Conservation (phyloP, 2,113 vertebrate species). For the Rousettus leschenaultii region DNA sequence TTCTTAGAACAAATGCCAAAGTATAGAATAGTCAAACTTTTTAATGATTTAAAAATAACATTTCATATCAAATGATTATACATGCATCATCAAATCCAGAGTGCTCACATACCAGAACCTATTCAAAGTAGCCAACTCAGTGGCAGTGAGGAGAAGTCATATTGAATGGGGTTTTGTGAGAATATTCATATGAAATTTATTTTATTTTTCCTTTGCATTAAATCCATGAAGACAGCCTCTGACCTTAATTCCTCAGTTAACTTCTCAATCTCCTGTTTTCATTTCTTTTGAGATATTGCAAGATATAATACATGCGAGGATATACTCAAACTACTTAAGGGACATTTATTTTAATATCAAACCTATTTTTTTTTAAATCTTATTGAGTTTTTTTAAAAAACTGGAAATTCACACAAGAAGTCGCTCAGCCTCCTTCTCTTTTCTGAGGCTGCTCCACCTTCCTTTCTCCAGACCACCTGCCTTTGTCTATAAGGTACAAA, state of each 20-base stretch:
- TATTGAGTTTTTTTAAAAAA: not conserved
- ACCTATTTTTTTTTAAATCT: not conserved
- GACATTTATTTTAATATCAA: not conserved
- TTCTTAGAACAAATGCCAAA: not conserved
- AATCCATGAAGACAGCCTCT: not conserved
- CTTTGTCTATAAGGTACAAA: not conserved
- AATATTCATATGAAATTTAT: not conserved
- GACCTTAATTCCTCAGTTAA: not conserved
- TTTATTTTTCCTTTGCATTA: not conserved
- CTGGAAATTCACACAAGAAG: not conserved
- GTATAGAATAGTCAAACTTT: not conserved
- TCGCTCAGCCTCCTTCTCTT: not conserved
- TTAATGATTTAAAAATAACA: not conserved
- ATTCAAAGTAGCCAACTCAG: not conserved
- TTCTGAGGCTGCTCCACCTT: not conserved
- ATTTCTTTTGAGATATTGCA: not conserved
- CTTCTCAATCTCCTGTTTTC: not conserved
- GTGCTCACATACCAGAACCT: not conserved
- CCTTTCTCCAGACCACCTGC: not conserved
- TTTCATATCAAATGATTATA: not conserved
- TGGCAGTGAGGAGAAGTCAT: not conserved
- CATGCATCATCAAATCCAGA: not conserved
- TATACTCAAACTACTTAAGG: not conserved
- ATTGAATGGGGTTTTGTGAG: not conserved
- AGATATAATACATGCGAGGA: not conserved